These are phyloP conservation scores for Theocolax elegans DNA, from an alignment of 1,140 invertebrate genomes.

Conservation along the genomic window DNA sequence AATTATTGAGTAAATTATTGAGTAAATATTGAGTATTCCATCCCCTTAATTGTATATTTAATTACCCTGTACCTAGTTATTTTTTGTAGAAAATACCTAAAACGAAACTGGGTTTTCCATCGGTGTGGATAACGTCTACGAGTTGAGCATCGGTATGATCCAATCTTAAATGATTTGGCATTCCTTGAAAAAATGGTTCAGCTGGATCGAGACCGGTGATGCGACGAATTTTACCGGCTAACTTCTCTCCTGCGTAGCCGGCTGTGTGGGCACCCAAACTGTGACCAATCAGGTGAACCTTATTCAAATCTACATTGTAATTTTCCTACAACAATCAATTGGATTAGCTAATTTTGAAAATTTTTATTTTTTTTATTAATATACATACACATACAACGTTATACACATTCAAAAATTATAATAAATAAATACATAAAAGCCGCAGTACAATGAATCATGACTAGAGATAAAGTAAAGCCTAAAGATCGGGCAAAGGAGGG, in stretches of 20 bases:
- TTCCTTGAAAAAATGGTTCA: slow-evolving; percentile 88
- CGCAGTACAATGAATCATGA: too few relatives aligned
- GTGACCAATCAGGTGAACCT: slow-evolving; percentile 86
- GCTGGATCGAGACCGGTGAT: slow-evolving; percentile 88
- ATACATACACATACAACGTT: too few relatives aligned
- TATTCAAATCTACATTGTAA: slow-evolving; percentile 75
- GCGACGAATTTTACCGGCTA: slow-evolving; percentile 75
- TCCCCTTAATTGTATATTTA: too few relatives aligned
- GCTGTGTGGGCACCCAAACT: slow-evolving; percentile 87
- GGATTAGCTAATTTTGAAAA: too few relatives aligned
- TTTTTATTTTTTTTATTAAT: too few relatives aligned
- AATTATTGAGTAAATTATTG: too few relatives aligned
- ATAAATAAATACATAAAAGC: too few relatives aligned
- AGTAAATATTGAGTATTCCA: slow-evolving; percentile 44
- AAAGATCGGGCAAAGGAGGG: too few relatives aligned
- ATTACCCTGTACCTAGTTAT: too few relatives aligned
- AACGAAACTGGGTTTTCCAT: slow-evolving; percentile 85
- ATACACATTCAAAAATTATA: too few relatives aligned
- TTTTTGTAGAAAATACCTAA: too few relatives aligned
- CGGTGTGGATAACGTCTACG: slow-evolving; percentile 90
- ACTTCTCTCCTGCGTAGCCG: slow-evolving; percentile 83
- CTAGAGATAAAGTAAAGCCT: too few relatives aligned
- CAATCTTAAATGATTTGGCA: slow-evolving; percentile 80
- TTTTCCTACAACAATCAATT: slow-evolving; percentile 71
- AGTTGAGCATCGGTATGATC: slow-evolving; percentile 85